Conservation (phyloP, 2,113 vertebrate species). For the Theristicus caerulescens region DNA sequence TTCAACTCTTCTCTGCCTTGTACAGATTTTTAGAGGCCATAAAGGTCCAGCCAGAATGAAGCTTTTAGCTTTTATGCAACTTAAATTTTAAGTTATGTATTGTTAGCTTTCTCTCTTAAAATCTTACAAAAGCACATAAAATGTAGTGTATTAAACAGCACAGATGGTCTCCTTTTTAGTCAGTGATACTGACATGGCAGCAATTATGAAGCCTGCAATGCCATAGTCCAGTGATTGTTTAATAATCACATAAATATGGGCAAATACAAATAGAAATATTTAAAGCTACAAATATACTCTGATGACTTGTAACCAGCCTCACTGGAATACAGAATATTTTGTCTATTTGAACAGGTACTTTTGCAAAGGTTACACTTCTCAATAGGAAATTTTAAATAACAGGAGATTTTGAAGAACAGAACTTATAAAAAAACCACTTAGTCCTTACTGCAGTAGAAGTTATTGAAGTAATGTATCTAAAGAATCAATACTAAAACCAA, state of each 20-base stretch:
- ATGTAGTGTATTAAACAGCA: not conserved
- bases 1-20: not conserved
- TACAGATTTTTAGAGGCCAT: not conserved
- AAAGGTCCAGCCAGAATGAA: not conserved
- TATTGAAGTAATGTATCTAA: not conserved
- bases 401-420: not conserved
- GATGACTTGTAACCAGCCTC: not conserved
- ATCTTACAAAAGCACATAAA: not conserved
- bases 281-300: not conserved
- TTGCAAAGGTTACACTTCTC: not conserved
- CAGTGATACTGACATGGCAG: not conserved
- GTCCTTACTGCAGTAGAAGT: not conserved
- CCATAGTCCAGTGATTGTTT: not conserved
- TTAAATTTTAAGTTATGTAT: not conserved
- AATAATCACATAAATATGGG: not conserved
- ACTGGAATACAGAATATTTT: not conserved
- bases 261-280: not conserved
- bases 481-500: not conserved
- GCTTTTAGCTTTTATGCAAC: not conserved
- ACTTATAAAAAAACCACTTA: not conserved
- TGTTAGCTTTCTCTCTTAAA: not conserved
- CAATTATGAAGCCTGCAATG: not conserved
- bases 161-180: not conserved
- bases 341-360: not conserved
- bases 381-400: not conserved